Evolutionary conservation across 2,113 vertebrate genomes (phyloP).

Genomic region (Puntigrus tetrazona): DNA sequence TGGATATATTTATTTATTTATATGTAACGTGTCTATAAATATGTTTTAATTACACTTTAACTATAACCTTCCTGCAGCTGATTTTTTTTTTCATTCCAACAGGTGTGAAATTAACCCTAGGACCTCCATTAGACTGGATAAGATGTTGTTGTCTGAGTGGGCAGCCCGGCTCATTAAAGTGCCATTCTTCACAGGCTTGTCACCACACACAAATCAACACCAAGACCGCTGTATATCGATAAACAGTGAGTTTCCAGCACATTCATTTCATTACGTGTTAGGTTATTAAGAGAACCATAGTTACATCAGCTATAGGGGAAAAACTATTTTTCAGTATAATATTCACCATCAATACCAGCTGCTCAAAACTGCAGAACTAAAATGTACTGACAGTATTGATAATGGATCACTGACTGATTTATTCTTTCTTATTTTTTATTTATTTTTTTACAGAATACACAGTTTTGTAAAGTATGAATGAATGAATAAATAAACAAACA

Average conservation of each 20-base stretch:
- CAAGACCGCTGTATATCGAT: slow-evolving; percentile 20
- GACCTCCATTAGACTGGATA: slow-evolving; percentile 57
- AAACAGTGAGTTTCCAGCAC: slow-evolving; percentile 50
- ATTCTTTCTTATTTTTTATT: too few relatives aligned
- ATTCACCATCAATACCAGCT: neutral
- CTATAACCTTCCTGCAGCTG: slow-evolving; percentile 41
- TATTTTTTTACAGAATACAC: too few relatives aligned
- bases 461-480: too few relatives aligned
- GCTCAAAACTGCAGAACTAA: neutral
- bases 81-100: slow-evolving; percentile 5
- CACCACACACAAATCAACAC: slow-evolving; percentile 55
- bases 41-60: slow-evolving; percentile 14
- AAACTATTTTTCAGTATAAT: slow-evolving; percentile 21
- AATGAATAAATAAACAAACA: too few relatives aligned
- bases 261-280: slow-evolving; percentile 47
- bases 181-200: slow-evolving; percentile 50
- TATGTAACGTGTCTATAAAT: neutral
- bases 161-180: slow-evolving; percentile 56
- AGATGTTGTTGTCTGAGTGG: slow-evolving; percentile 56
- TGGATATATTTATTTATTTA: neutral
- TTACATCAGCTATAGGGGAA: slow-evolving; percentile 47
- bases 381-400: too few relatives aligned
- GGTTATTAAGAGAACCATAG: slow-evolving; percentile 55
- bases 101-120: slow-evolving; percentile 59
- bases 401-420: too few relatives aligned